A percentile compares a stretch with the other conserved stretches of the same genome.
Evolutionary conservation across 2,888 invertebrate genomes (phyloP).

Genomic region (Acrobasis repandana): DNA sequence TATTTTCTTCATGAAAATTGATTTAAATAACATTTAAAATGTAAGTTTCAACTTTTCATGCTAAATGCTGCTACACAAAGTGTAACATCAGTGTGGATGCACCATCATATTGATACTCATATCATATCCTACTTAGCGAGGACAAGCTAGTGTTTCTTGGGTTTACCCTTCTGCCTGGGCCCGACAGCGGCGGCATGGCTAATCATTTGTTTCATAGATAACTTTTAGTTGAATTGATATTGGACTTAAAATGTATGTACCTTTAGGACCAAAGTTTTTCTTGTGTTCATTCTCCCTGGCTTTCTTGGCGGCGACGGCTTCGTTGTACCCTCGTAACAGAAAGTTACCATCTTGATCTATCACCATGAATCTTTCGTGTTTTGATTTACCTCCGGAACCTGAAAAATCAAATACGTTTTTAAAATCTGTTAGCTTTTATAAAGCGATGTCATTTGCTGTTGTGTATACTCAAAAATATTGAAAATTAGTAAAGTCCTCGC

Average conservation of each 20-base stretch:
- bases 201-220: background rate
- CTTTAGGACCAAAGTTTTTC: conserved; percentile 76
- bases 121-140: too few species aligned
- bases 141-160: too few species aligned
- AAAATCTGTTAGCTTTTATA: background rate
- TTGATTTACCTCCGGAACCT: conserved; percentile 88
- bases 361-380: conserved; percentile 89
- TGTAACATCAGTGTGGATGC: too few species aligned
- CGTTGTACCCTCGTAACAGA: conserved; percentile 85
- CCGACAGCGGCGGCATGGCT: too few species aligned
- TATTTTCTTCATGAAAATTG: too few species aligned
- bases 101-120: too few species aligned
- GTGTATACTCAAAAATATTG: too few species aligned
- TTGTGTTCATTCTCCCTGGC: conserved; percentile 70
- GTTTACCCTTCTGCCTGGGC: too few species aligned
- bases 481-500: too few species aligned
- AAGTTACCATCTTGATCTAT: conserved; percentile 91
- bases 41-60: too few species aligned
- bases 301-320: conserved; percentile 79
- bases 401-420: background rate
- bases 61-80: too few species aligned
- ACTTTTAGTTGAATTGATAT: background rate
- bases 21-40: too few species aligned
- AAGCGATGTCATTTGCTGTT: background rate
- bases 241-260: conserved; percentile 38